Evolutionary conservation across 2,888 invertebrate genomes (phyloP).

Genomic region (Apantesis nais): DNA sequence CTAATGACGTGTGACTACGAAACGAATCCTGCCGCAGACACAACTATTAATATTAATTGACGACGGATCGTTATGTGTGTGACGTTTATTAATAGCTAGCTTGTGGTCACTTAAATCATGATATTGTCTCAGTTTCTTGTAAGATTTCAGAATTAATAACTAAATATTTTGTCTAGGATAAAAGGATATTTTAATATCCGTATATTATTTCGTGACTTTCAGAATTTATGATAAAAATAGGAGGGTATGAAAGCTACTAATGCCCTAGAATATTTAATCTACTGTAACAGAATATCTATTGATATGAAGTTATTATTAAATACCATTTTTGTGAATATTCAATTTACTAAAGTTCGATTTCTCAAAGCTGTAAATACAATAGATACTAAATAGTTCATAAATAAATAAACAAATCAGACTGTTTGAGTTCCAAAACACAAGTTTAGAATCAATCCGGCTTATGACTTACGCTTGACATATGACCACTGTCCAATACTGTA

Average conservation of each 20-base stretch:
- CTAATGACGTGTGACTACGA: constrained; percentile 54
- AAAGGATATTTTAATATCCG: neutral
- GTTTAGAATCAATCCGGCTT: constrained; percentile 29
- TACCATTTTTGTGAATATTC: neutral
- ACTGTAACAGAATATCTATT: neutral
- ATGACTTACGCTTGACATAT: constrained; percentile 39
- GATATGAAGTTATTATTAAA: neutral
- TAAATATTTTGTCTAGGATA: neutral
- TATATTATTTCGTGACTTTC: neutral
- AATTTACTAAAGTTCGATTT: neutral
- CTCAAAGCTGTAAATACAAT: neutral
- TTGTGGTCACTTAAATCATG: constrained; percentile 25
- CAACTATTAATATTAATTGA: constrained; percentile 72
- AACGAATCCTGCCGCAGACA: constrained; percentile 56
- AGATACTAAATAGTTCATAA: neutral
- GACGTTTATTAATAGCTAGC: constrained; percentile 67
- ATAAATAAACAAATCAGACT: constrained; percentile 29
- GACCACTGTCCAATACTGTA: constrained; percentile 23
- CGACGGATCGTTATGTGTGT: constrained; percentile 58
- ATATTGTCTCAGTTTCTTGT: constrained; percentile 31
- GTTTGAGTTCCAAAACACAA: constrained; percentile 25
- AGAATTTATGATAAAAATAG: no score
- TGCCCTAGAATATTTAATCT: neutral
- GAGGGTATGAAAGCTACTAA: neutral
- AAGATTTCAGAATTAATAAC: constrained; percentile 22